A percentile compares a stretch with the other conserved stretches of the same genome.
Conservation (phyloP, 2,888 invertebrate genomes). For the Phragmatobia fuliginosa region DNA sequence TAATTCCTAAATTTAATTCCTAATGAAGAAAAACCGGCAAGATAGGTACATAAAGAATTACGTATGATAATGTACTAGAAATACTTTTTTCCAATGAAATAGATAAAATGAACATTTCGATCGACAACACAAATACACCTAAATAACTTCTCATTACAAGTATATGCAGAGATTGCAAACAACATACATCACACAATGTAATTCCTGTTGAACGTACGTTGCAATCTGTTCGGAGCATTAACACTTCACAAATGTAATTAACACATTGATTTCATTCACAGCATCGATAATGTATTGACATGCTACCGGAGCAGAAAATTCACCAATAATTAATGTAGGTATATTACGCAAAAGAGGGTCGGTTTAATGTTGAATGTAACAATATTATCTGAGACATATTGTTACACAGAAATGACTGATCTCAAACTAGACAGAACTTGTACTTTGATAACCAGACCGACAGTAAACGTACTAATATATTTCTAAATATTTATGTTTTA, state of each 20-base stretch:
- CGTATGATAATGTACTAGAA: not conserved
- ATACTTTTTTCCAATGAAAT: not conserved
- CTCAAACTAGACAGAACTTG: too few species aligned
- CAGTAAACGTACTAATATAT: too few species aligned
- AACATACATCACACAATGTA: not conserved
- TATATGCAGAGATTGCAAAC: not conserved
- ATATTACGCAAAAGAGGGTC: not conserved
- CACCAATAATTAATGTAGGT: not conserved
- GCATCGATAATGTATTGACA: not conserved
- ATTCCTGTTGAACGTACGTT: too few species aligned
- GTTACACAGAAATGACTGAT: too few species aligned
- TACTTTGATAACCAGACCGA: too few species aligned
- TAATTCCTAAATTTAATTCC: too few species aligned
- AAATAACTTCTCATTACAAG: not conserved
- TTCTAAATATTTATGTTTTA: too few species aligned
- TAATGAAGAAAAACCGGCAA: too few species aligned
- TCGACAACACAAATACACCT: not conserved
- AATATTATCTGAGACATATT: too few species aligned
- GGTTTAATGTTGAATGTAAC: too few species aligned
- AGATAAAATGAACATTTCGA: not conserved
- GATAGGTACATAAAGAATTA: too few species aligned
- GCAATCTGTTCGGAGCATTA: not conserved
- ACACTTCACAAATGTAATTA: slow-evolving; percentile 4
- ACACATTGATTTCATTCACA: not conserved
- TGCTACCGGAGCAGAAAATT: not conserved